phyloP scores from a whole-genome alignment of 2,888 invertebrate species.

The Metallyticus violacea region DNA sequence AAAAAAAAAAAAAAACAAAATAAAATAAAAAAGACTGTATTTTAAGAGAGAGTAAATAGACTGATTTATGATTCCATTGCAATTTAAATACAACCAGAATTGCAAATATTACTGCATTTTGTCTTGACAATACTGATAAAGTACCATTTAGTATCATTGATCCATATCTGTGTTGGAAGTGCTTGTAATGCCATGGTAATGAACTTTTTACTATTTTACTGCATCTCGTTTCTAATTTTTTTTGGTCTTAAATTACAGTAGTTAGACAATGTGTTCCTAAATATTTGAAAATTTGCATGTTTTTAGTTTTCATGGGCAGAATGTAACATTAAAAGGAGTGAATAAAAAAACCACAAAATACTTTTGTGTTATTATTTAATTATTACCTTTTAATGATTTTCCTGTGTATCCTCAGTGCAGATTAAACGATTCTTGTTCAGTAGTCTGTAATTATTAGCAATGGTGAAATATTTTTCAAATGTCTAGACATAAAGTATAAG shows the following conservation, averaged over 20 bases:
- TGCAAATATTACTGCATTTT: not conserved
- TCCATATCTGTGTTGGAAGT: not conserved
- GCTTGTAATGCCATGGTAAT: not conserved
- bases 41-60: not conserved
- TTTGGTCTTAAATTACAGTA: not conserved
- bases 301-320: not conserved
- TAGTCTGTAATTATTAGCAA: too few relatives aligned
- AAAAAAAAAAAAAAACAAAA: too few relatives aligned
- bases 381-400: too few relatives aligned
- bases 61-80: not conserved
- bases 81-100: not conserved
- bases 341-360: not conserved
- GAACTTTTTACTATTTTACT: not conserved
- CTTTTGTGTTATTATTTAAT: not conserved
- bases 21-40: not conserved
- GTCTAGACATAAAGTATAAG: too few relatives aligned
- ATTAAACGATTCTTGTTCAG: too few relatives aligned
- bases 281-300: not conserved
- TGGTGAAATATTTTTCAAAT: too few relatives aligned
- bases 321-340: not conserved
- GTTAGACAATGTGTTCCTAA: not conserved
- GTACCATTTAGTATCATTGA: not conserved
- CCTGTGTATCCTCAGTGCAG: too few relatives aligned
- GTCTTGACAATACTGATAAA: not conserved
- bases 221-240: not conserved